These are phyloP conservation scores for Oplegnathus fasciatus DNA, from an alignment of 2,113 vertebrate species.

Conservation along the genomic window DNA sequence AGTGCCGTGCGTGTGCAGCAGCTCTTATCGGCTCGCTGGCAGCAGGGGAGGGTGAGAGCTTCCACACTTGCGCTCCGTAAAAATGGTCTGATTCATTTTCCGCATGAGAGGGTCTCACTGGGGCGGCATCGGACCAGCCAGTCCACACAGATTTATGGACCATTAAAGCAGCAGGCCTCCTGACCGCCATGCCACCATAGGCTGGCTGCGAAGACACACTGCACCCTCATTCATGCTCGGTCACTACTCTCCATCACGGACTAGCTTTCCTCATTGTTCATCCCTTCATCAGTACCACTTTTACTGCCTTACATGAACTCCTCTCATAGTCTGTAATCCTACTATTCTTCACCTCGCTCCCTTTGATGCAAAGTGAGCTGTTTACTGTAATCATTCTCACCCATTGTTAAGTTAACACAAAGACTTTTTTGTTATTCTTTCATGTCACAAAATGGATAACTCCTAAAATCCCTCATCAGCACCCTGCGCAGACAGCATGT, in stretches of 20 bases:
- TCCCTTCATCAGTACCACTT: conserved; percentile 72
- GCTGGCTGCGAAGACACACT: conserved; percentile 72
- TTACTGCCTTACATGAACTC: conserved; percentile 72
- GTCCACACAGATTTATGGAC: conserved; percentile 96
- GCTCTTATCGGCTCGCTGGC: conserved; percentile 89
- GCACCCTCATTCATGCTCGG: conserved; percentile 75
- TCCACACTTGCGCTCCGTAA: conserved; percentile 87
- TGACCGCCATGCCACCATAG: conserved; percentile 82
- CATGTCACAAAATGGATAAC: conserved; percentile 28
- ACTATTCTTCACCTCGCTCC: conserved; percentile 36
- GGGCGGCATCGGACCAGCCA: conserved; percentile 86
- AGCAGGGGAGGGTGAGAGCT: conserved; percentile 82
- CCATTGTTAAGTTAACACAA: conserved; percentile 28
- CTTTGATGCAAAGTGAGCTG: conserved; percentile 38
- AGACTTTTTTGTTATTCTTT: conserved; percentile 18
- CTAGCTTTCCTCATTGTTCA: conserved; percentile 73
- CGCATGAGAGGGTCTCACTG: conserved; percentile 94
- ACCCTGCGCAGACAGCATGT: background rate
- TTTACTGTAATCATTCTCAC: conserved; percentile 48
- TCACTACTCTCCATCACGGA: conserved; percentile 69
- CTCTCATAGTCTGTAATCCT: conserved; percentile 65
- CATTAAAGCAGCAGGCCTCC: conserved; percentile 96
- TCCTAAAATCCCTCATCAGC: conserved; percentile 14
- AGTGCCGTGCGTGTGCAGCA: conserved; percentile 82
- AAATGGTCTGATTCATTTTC: conserved; percentile 95